phyloP scores from a whole-genome alignment of 1,140 invertebrate species.

The Solen grandis region DNA sequence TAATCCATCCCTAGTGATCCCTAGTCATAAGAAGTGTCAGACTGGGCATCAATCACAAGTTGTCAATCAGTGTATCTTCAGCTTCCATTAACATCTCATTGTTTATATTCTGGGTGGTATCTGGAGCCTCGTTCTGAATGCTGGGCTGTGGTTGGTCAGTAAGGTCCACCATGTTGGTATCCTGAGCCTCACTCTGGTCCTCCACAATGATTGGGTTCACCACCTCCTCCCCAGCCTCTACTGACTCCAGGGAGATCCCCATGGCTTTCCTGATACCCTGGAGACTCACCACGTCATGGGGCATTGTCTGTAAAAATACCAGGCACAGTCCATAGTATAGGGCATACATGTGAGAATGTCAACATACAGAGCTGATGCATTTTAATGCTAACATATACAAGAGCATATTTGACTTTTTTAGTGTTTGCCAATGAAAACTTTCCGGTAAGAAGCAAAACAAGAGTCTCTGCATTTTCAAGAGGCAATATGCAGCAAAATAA shows the following conservation, averaged over 20 bases:
- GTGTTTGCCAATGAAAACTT: no score
- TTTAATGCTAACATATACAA: no score
- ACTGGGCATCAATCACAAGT: conserved; percentile 30
- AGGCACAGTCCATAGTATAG: neutral
- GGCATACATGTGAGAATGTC: no score
- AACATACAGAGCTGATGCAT: no score
- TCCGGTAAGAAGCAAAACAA: no score
- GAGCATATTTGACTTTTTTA: no score
- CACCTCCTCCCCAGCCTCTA: conserved; percentile 34
- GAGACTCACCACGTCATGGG: conserved; percentile 34
- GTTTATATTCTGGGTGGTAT: conserved; percentile 17
- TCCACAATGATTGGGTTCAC: conserved; percentile 52
- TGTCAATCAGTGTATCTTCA: conserved; percentile 47
- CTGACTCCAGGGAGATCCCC: conserved; percentile 44
- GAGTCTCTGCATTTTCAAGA: no score
- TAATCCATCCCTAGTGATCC: no score
- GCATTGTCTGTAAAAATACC: conserved; percentile 29
- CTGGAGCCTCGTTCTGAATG: neutral
- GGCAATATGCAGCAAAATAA: no score
- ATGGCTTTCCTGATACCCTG: conserved; percentile 42
- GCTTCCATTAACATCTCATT: conserved; percentile 54
- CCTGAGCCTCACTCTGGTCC: neutral
- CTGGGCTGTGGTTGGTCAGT: conserved; percentile 6
- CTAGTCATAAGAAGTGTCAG: no score
- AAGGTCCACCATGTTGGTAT: neutral